Conservation (phyloP, 2,113 vertebrate species). For the Cynocephalus volans region DNA sequence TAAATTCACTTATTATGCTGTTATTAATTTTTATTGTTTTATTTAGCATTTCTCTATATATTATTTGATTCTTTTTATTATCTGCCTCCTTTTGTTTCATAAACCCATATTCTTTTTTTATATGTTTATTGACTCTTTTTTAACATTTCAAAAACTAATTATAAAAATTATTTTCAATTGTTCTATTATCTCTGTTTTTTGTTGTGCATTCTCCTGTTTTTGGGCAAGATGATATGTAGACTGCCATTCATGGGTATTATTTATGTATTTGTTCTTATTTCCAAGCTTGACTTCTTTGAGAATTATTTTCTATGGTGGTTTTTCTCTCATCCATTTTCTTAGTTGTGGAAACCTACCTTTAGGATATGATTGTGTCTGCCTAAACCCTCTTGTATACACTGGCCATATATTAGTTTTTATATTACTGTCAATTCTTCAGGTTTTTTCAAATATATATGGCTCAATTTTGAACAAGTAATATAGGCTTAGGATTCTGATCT, state of each 20-base stretch:
- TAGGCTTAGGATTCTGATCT: background rate
- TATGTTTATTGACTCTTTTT: background rate
- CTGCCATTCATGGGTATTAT: conserved; percentile 6
- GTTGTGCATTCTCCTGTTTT: background rate
- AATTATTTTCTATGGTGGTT: background rate
- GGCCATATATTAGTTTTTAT: background rate
- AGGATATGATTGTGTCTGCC: background rate
- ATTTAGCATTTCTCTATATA: background rate
- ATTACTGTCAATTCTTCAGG: background rate
- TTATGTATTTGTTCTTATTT: background rate
- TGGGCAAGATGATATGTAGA: background rate
- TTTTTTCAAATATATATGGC: background rate
- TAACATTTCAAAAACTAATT: background rate
- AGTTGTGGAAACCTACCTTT: background rate
- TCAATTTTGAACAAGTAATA: background rate
- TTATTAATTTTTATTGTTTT: conserved; percentile 7
- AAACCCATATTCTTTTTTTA: background rate
- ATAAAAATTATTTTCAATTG: background rate
- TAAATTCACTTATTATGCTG: background rate
- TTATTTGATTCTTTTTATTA: background rate
- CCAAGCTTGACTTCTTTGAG: background rate
- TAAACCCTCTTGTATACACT: background rate
- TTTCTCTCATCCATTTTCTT: background rate
- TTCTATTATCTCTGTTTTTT: background rate
- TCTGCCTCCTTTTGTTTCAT: conserved; percentile 6